Percentiles rank a stretch among this genome's conserved stretches.
Evolutionary conservation across 2,888 invertebrate genomes (phyloP).

Genomic region (Drosophila colorata): DNA sequence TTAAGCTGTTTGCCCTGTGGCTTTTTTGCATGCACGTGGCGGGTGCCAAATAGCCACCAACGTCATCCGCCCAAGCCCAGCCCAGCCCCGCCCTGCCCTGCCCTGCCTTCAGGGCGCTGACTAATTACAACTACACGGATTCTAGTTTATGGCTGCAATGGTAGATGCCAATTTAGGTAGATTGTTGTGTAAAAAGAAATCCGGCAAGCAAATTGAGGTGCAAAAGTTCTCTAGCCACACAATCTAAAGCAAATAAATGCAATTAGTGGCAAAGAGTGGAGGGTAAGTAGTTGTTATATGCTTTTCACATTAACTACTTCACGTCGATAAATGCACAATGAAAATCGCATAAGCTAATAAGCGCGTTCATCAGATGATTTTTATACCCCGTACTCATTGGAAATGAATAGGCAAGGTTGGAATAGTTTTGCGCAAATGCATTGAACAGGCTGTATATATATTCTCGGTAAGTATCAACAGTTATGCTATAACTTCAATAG

Average conservation of each 20-base stretch:
- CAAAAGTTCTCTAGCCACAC: not conserved
- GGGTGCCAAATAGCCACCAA: conserved; percentile 1
- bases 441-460: too few relatives aligned
- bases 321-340: not conserved
- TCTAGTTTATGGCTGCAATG: conserved; percentile 5
- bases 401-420: too few relatives aligned
- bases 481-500: too few relatives aligned
- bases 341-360: not conserved
- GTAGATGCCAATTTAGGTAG: not conserved
- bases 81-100: too few relatives aligned
- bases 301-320: not conserved
- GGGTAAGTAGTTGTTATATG: not conserved
- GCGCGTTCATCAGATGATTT: too few relatives aligned
- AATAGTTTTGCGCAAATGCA: too few relatives aligned
- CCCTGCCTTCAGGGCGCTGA: conserved; percentile 3
- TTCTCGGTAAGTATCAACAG: too few relatives aligned
- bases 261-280: not conserved
- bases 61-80: not conserved
- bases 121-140: conserved; percentile 53
- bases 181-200: conserved; percentile 3
- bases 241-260: not conserved
- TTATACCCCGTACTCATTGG: too few relatives aligned
- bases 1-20: not conserved
- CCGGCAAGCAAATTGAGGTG: not conserved
- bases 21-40: not conserved